Base-by-base conservation (phyloP, 2,888 invertebrate species). In the Phymatocera aterrima region DNA sequence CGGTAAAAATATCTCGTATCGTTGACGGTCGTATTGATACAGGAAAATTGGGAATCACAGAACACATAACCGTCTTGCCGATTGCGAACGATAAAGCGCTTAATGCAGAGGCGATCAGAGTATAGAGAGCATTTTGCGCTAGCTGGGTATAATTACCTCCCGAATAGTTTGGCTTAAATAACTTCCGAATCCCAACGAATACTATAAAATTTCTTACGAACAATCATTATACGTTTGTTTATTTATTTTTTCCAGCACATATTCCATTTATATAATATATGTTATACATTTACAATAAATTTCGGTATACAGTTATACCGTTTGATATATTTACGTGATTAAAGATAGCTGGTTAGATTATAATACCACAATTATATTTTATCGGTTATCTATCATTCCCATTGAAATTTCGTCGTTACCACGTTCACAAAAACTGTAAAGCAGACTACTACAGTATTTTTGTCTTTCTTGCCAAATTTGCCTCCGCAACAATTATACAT, bases 201-300 rank as follows among this genome's bases (percentile, higher is more conserved):
- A 68, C n/a, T n/a, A n/a, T n/a, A n/a, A n/a, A 77, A 51, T 12
- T 43, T 46, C 12, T 28, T 4, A 61, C 75, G 28, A 24, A 57
- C 5, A 40, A 54, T 65, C 51, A 21, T 28, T 54, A 68, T 57
- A 21, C 74, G 24, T 83, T 81, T 78, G 82, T 83, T 84, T 60
- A 86, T 86, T 86, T 85, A 85, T 84, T 84, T 82, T 81, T 80
- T 84, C 83, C 81, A 86, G 81, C 82, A 83, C 83, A 84, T 85
- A 83, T 83, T 78, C 80, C 83, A 83, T 84, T 83, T 83, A 87
- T 83, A 86, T 82, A 57, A 85, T 79, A 85, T 78, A 79, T 79
- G 82, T 84, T 82, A 82, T 81, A 80, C 81, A 81, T 77, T 57
- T 75, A 81, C 82, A 82, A 79, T 78, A 80, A 54, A 57, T 57